These are phyloP conservation scores for Trinorchestia longiramus DNA, from an alignment of 1,140 invertebrate species.

Conservation along the genomic window DNA sequence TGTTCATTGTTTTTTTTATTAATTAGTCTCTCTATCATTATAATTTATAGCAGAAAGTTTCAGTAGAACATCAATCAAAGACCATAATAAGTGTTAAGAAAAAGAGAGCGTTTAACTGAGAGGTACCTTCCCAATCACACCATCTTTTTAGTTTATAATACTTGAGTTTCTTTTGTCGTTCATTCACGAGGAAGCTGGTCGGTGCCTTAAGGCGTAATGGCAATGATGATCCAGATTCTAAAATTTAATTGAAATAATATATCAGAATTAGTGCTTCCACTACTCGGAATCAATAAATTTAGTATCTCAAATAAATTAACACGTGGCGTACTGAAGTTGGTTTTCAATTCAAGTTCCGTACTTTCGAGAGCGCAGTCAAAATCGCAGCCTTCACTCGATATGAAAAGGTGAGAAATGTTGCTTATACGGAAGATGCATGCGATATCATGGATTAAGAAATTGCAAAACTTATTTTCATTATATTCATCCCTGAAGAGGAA, in stretches of 20 bases:
- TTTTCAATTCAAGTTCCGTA: not conserved
- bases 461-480: no score
- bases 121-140: not conserved
- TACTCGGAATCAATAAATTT: not conserved
- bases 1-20: not conserved
- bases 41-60: not conserved
- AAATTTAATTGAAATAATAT: not conserved
- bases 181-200: not conserved
- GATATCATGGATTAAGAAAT: no score
- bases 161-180: not conserved
- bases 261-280: not conserved
- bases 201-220: not conserved
- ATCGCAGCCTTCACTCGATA: no score
- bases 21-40: not conserved
- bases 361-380: not conserved
- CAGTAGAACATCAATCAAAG: not conserved
- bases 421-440: no score
- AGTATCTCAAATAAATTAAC: not conserved
- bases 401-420: no score
- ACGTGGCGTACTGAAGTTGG: not conserved
- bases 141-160: no score
- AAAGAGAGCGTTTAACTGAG: not conserved
- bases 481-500: no score
- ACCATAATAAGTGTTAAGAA: not conserved
- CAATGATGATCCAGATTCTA: not conserved